Percentiles rank a stretch among this genome's conserved stretches.
phyloP scores from a whole-genome alignment of 2,113 vertebrate species.

The Rhegmatorhina hoffmannsi region DNA sequence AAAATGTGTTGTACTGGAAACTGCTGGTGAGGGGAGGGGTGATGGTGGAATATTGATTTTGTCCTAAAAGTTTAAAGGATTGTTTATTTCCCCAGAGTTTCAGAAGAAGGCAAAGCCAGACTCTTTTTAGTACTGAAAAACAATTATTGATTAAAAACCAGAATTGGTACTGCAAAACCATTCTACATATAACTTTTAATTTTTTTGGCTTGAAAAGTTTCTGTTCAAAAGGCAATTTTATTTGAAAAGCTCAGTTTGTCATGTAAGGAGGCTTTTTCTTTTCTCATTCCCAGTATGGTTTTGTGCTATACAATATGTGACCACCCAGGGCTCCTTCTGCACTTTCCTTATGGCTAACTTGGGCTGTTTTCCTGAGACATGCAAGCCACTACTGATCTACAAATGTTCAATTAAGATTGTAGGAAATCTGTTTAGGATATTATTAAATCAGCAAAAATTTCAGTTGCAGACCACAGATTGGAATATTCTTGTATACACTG shows the following conservation, averaged over 20 bases:
- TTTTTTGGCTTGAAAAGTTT: not conserved
- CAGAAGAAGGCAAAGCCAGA: not conserved
- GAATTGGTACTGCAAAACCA: not conserved
- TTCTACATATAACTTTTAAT: not conserved
- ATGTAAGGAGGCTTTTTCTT: not conserved
- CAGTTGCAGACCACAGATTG: not conserved
- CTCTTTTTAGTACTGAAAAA: not conserved
- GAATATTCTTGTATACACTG: not conserved
- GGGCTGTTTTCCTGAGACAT: not conserved
- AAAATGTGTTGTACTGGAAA: not conserved
- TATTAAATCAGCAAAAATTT: not conserved
- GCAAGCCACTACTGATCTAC: not conserved
- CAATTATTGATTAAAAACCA: not conserved
- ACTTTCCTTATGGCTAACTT: not conserved
- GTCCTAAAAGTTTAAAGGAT: not conserved
- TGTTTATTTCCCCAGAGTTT: not conserved
- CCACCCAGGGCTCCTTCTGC: not conserved
- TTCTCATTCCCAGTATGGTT: not conserved
- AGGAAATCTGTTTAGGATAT: not conserved
- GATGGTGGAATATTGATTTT: not conserved
- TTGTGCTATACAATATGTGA: not conserved
- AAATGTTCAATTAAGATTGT: not conserved
- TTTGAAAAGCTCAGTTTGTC: not conserved
- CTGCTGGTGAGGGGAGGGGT: fast-evolving
- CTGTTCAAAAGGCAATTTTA: not conserved